Base-by-base conservation (phyloP, 2,113 vertebrate species). In the Odocoileus hemionus region DNA sequence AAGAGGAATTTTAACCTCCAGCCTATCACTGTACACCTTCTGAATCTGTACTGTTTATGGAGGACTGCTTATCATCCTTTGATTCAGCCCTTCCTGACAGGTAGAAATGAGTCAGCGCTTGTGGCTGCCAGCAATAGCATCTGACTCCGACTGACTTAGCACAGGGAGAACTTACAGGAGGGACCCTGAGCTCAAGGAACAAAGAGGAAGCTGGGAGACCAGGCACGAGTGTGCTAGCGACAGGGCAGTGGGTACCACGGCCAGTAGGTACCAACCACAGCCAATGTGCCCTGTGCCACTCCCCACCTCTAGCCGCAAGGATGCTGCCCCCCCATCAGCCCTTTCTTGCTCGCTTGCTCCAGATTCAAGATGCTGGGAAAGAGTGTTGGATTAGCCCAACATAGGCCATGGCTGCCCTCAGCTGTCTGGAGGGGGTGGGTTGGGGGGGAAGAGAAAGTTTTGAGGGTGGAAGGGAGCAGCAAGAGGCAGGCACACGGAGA, bases 31-130 rank as follows among this genome's bases (percentile, higher is more conserved):
- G 64, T 43, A 43, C n/a, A 45, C 39, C 43, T 60, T 91, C 87
- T 36, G 47, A 89, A 43, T 82, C 67, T 28, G 17, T 30, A 9
- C 58, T 83, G 43, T 89, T 96, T 47, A 70, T 3, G 80, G 60
- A 60, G 50, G 80, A 88, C 55, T 33, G 39, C 28, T 52, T 16
- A 7, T 8, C 60, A 61, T 28, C 30, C 74, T 79, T 91, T 89
- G 19, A 45, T 45, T 79, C 55, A 43, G 47, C 57, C 89, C 54
- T 91, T 93, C 86, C 67, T 89, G 92, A 91, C 74, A 95, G 92
- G 83, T 52, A 89, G 92, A 43, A 39, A 55, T 60, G 92, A 97
- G 64, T 97, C 89, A 97, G 78, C 7, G 0, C 6, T 54, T 36
- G 10, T 7, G 25, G 58, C 36, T 67, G 86, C 86, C 92, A 94